Evolutionary conservation across 2,113 vertebrate species (phyloP).

Genomic region (Anthoscopus minutus): DNA sequence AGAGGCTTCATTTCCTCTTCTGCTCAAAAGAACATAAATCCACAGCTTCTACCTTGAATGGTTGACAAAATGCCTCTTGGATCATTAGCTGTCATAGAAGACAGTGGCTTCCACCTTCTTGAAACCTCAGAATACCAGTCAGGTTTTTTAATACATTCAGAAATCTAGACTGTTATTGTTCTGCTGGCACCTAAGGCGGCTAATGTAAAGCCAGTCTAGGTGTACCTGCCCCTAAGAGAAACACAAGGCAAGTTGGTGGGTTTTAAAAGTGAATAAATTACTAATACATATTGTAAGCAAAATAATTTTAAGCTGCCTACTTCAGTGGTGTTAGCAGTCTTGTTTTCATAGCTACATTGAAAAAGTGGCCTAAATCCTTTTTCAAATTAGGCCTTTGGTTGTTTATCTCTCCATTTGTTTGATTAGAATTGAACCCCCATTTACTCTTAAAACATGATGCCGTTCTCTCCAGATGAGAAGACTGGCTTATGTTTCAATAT

Average conservation of each 20-base stretch:
- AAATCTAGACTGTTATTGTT: background rate
- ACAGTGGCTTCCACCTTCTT: background rate
- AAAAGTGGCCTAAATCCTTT: background rate
- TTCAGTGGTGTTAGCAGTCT: background rate
- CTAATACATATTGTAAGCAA: background rate
- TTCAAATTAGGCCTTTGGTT: background rate
- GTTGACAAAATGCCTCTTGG: background rate
- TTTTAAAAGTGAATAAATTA: background rate
- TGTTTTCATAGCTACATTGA: background rate
- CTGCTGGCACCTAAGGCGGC: background rate
- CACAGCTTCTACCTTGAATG: background rate
- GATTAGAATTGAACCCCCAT: background rate
- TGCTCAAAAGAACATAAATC: background rate
- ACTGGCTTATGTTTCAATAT: background rate
- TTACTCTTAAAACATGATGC: background rate
- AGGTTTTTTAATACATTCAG: background rate
- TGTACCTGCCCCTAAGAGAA: background rate
- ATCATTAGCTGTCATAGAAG: background rate
- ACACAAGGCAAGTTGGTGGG: background rate
- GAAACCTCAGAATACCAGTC: background rate
- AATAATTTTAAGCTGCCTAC: background rate
- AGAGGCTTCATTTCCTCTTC: background rate
- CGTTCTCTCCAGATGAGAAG: background rate
- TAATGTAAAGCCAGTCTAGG: background rate
- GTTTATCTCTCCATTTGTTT: background rate